phyloP scores from a whole-genome alignment of 1,140 invertebrate species.

The Penaeus indicus region DNA sequence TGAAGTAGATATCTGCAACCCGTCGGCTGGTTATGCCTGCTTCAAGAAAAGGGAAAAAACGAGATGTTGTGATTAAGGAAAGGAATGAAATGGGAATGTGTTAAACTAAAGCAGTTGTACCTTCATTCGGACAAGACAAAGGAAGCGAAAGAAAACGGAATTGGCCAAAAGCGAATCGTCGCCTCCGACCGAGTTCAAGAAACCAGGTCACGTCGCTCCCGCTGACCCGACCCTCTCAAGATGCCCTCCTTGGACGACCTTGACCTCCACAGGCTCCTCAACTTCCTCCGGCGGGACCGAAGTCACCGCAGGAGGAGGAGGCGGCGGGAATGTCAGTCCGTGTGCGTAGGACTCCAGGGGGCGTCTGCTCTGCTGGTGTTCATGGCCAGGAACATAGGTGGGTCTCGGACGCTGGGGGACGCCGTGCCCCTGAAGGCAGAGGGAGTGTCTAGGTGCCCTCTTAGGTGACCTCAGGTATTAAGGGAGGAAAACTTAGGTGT shows the following conservation, averaged over 20 bases:
- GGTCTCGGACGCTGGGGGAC: neutral
- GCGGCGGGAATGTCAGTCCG: neutral
- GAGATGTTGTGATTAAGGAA: no score
- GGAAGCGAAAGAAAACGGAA: no score
- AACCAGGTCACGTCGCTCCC: neutral
- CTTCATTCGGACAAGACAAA: no score
- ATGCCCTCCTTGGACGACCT: constrained; percentile 48
- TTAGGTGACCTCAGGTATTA: no score
- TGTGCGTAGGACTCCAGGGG: constrained; percentile 44
- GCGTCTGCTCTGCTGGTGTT: constrained; percentile 44
- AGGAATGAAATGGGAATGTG: no score
- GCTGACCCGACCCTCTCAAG: neutral
- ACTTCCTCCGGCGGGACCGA: constrained; percentile 36
- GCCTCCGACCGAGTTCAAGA: constrained; percentile 6
- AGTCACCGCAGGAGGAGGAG: constrained; percentile 3
- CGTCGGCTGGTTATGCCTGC: no score
- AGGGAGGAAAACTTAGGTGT: no score
- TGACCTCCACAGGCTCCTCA: constrained; percentile 40
- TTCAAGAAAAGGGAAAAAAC: no score
- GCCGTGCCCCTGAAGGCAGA: no score
- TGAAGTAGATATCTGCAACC: no score
- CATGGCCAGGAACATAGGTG: constrained; percentile 51
- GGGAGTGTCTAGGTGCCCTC: no score
- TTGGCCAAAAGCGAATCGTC: neutral
- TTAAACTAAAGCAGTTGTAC: no score